Conservation (phyloP, 2,888 invertebrate species). For the Amphimallon solstitiale region DNA sequence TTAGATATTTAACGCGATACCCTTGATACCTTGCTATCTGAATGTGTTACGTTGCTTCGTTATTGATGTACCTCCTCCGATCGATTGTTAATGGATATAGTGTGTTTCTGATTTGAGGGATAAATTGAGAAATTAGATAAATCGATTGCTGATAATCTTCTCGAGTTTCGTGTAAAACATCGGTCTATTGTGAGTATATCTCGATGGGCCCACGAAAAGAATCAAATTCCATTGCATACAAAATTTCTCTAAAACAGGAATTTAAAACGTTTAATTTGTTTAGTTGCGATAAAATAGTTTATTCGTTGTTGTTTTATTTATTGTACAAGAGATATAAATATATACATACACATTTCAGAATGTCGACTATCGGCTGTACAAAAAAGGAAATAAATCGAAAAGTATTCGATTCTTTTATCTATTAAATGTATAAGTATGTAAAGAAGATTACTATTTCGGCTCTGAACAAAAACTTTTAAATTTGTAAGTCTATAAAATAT, state of each 20-base stretch:
- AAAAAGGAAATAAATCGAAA: background rate
- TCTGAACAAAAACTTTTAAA: too few relatives aligned
- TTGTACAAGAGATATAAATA: background rate
- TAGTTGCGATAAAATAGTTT: constrained; percentile 18
- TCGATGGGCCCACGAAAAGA: background rate
- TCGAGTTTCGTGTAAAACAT: constrained; percentile 29
- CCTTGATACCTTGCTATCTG: constrained; percentile 18
- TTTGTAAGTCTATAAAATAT: too few relatives aligned
- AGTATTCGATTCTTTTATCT: too few relatives aligned
- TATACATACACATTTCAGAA: background rate
- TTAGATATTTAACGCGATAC: constrained; percentile 29
- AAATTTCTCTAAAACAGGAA: constrained; percentile 10
- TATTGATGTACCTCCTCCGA: constrained; percentile 21
- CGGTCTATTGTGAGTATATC: constrained; percentile 26
- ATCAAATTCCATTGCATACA: constrained; percentile 23
- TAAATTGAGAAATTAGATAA: constrained; percentile 37
- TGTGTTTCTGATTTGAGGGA: constrained; percentile 35
- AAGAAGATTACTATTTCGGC: too few relatives aligned
- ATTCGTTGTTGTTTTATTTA: constrained; percentile 16
- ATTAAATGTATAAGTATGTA: too few relatives aligned
- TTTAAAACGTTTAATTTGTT: constrained; percentile 24
- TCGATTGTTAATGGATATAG: constrained; percentile 36
- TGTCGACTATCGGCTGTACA: background rate
- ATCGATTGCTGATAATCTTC: constrained; percentile 33
- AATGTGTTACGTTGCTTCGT: constrained; percentile 6